These are phyloP conservation scores for Entomyzon cyanotis DNA, from an alignment of 2,113 vertebrate genomes.

Conservation along the genomic window DNA sequence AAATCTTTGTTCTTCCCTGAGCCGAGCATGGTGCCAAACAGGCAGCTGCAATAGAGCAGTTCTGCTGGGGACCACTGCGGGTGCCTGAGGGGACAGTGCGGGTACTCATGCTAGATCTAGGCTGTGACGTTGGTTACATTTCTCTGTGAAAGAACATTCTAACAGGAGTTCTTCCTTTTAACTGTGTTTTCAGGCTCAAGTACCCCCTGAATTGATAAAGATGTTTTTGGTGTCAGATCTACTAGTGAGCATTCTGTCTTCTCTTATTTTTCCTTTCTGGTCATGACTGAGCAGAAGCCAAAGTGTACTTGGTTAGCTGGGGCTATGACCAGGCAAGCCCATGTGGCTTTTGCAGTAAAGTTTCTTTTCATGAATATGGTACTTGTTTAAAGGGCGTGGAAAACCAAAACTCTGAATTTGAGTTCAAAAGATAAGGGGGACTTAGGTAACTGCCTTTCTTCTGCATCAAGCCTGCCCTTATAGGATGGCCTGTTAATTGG, in stretches of 20 bases:
- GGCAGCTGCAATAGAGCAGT: background rate
- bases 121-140: accelerated
- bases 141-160: background rate
- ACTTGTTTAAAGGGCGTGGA: background rate
- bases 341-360: background rate
- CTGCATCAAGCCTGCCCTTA: background rate
- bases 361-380: background rate
- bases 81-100: too few relatives aligned
- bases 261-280: background rate
- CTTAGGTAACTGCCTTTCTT: background rate
- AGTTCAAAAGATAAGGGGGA: background rate
- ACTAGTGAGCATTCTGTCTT: background rate
- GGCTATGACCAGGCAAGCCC: background rate
- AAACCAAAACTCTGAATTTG: background rate
- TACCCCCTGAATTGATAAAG: background rate
- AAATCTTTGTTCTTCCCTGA: background rate
- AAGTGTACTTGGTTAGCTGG: background rate
- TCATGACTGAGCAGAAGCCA: background rate
- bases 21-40: background rate
- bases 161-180: background rate
- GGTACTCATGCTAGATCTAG: background rate
- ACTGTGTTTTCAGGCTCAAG: background rate
- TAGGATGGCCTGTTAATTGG: background rate
- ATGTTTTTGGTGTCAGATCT: background rate
- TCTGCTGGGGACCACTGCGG: background rate